Evolutionary conservation across 37 sponge, comb jelly and placozoan species (phyloP).

Genomic region (Mnemiopsis leidyi): DNA sequence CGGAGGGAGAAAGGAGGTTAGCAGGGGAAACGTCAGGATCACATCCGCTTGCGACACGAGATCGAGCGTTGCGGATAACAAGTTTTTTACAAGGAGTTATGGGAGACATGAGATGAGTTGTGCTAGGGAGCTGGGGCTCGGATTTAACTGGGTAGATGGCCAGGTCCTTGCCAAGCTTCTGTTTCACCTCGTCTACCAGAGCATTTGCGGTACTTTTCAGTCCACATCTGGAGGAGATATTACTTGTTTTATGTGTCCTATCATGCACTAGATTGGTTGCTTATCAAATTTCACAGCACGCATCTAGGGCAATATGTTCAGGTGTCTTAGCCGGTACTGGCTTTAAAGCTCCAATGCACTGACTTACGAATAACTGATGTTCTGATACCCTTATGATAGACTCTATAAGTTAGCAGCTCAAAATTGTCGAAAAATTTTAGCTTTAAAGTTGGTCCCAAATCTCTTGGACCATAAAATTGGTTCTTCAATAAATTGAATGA

Average conservation of each 20-base stretch:
- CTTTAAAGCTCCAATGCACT: too few relatives aligned
- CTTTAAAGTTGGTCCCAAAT: too few relatives aligned
- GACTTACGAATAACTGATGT: too few relatives aligned
- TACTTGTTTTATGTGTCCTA: not conserved
- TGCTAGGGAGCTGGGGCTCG: not conserved
- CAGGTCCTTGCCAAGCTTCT: constrained; percentile 21
- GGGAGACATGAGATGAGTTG: constrained; percentile 39
- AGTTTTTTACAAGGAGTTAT: constrained; percentile 43
- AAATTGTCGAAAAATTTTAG: too few relatives aligned
- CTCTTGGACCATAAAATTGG: too few relatives aligned
- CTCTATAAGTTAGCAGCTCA: too few relatives aligned
- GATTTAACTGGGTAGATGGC: not conserved
- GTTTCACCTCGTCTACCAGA: constrained; percentile 59
- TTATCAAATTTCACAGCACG: too few relatives aligned
- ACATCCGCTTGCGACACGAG: not conserved
- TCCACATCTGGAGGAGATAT: not conserved
- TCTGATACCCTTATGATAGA: too few relatives aligned
- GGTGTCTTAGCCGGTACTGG: too few relatives aligned
- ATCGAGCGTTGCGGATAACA: constrained; percentile 33
- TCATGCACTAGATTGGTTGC: not conserved
- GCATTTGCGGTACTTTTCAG: not conserved
- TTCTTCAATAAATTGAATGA: too few relatives aligned
- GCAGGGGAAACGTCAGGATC: not conserved
- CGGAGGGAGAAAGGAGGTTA: not conserved
- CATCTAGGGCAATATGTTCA: too few relatives aligned